A percentile compares a stretch with the other conserved stretches of the same genome.
Conservation (phyloP, 2,797 vertebrate genomes). For the Peromyscus attwateri region DNA sequence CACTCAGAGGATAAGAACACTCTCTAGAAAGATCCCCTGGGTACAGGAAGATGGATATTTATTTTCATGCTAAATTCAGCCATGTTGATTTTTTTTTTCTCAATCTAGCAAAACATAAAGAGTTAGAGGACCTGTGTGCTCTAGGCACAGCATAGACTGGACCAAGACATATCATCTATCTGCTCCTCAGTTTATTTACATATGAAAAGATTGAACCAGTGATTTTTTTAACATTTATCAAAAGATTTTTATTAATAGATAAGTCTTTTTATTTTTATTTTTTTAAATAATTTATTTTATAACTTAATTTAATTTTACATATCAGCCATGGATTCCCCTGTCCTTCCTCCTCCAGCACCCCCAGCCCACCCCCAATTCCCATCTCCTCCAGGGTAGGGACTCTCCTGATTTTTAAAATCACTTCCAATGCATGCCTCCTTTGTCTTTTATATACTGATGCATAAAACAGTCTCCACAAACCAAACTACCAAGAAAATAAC, state of each 20-base stretch:
- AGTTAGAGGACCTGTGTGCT: constrained; percentile 33
- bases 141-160: background rate
- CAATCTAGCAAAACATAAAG: constrained; percentile 12
- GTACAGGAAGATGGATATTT: background rate
- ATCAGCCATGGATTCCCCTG: no score
- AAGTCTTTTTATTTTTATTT: no score
- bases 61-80: constrained; percentile 51
- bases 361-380: no score
- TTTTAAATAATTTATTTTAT: no score
- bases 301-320: no score
- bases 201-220: background rate
- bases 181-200: background rate
- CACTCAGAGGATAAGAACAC: background rate
- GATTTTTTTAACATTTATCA: background rate
- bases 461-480: constrained; percentile 24
- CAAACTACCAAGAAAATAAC: background rate
- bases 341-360: no score
- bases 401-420: background rate
- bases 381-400: no score
- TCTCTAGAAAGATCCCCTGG: background rate
- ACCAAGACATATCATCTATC: background rate
- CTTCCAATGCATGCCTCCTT: background rate
- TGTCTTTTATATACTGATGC: constrained; percentile 33
- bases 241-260: no score
- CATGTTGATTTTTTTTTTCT: background rate